Conservation (phyloP, 1,140 invertebrate species). For the Meloidogyne hapla region DNA sequence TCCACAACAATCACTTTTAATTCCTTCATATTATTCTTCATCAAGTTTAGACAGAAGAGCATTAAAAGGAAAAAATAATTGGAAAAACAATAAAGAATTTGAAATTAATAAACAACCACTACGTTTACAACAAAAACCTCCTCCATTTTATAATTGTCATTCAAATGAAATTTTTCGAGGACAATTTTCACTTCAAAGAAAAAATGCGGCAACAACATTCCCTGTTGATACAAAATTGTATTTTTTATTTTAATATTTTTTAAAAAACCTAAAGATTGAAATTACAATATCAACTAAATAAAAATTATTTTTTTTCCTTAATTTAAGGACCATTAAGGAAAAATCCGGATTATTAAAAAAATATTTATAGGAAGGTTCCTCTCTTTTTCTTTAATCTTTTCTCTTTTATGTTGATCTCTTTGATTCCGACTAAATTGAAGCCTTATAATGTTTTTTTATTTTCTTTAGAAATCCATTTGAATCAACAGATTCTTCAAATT, state of each 20-base stretch:
- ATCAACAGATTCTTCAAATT: not conserved
- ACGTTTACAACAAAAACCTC: not conserved
- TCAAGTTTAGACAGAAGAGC: not conserved
- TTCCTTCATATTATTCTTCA: constrained; percentile 1
- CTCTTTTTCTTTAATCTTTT: too few relatives aligned
- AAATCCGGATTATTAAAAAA: too few relatives aligned
- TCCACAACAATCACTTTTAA: not conserved
- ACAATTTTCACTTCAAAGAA: not conserved
- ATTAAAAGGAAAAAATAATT: not conserved
- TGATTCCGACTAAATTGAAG: too few relatives aligned
- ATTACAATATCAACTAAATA: too few relatives aligned
- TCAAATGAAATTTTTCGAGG: not conserved
- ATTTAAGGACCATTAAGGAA: too few relatives aligned
- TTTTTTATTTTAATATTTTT: not conserved
- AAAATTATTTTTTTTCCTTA: too few relatives aligned
- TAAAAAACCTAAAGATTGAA: too few relatives aligned
- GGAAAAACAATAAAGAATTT: not conserved
- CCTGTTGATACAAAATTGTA: constrained; percentile 5
- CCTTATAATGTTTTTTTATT: too few relatives aligned
- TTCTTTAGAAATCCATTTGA: not conserved
- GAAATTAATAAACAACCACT: not conserved
- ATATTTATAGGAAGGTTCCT: too few relatives aligned
- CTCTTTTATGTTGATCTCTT: too few relatives aligned
- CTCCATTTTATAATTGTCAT: not conserved
- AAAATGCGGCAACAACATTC: not conserved